Percentiles rank a stretch among this genome's conserved stretches.
phyloP scores from a whole-genome alignment of 2,797 vertebrate genomes.

The Micropoecilia bifurca region DNA sequence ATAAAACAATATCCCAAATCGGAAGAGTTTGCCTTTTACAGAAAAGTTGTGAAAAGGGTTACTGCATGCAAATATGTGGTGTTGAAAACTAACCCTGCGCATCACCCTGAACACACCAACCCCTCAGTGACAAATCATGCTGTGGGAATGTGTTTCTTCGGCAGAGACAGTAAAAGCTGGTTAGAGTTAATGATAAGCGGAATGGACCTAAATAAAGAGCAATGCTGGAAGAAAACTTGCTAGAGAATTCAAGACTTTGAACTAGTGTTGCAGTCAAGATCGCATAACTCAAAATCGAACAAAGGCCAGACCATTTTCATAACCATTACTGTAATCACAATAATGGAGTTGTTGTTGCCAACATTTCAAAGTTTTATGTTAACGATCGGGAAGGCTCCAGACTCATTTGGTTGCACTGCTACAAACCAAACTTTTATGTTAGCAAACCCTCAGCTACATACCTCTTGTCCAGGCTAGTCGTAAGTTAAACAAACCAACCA shows the following conservation, averaged over 20 bases:
- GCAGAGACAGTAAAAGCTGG: neutral
- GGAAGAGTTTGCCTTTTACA: neutral
- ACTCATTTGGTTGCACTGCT: neutral
- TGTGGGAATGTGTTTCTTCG: neutral
- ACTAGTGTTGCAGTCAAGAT: neutral
- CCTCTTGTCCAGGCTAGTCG: neutral
- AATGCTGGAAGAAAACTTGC: neutral
- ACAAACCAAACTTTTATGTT: neutral
- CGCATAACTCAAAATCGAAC: neutral
- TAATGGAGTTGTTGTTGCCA: neutral
- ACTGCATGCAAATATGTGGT: neutral
- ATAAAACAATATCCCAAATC: too few species aligned
- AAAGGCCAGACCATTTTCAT: neutral
- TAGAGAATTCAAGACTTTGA: neutral
- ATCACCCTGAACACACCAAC: neutral
- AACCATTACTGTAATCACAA: neutral
- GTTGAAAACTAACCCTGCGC: neutral
- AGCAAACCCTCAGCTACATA: neutral
- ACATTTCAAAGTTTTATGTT: neutral
- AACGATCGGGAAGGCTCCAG: neutral
- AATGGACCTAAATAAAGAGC: neutral
- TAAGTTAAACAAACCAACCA: neutral
- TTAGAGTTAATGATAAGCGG: neutral
- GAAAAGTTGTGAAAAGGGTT: neutral
- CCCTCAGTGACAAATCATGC: neutral